These are phyloP conservation scores for Pterostichus niger DNA, from an alignment of 2,888 invertebrate genomes.

Conservation along the genomic window DNA sequence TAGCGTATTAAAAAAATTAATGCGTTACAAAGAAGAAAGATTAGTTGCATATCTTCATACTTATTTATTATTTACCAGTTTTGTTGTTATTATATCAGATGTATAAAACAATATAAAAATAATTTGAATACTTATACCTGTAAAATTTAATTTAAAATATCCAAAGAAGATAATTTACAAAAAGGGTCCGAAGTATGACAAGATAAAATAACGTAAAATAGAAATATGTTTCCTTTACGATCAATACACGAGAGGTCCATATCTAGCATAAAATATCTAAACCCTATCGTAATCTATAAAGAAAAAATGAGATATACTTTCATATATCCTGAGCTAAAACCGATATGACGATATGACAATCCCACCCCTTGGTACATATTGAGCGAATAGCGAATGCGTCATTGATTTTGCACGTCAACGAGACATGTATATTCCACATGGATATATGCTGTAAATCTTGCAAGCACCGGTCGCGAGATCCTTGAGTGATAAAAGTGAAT, in stretches of 20 bases:
- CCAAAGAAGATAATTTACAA: neutral
- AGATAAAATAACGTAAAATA: neutral
- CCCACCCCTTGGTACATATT: neutral
- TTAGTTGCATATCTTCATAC: too few relatives aligned
- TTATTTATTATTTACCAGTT: too few relatives aligned
- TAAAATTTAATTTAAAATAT: too few relatives aligned
- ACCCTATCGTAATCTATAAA: slow-evolving; percentile 41
- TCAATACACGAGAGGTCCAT: slow-evolving; percentile 35
- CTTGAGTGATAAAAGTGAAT: slow-evolving; percentile 52
- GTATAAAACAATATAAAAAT: too few relatives aligned
- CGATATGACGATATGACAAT: slow-evolving; percentile 10
- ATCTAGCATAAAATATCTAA: slow-evolving; percentile 30
- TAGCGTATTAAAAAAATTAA: too few relatives aligned
- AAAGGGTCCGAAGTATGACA: neutral
- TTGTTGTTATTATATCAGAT: too few relatives aligned
- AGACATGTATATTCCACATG: slow-evolving; percentile 53
- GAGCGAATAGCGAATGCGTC: neutral
- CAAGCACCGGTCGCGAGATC: slow-evolving; percentile 30
- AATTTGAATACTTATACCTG: too few relatives aligned
- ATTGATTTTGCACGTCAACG: slow-evolving; percentile 58
- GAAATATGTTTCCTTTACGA: slow-evolving; percentile 33
- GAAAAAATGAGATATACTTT: slow-evolving; percentile 42
- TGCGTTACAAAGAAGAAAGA: too few relatives aligned
- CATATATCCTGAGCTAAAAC: slow-evolving; percentile 7
- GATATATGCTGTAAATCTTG: slow-evolving; percentile 40